These are phyloP conservation scores for Bruchidius siliquastri DNA, from an alignment of 2,888 invertebrate species.

Conservation along the genomic window DNA sequence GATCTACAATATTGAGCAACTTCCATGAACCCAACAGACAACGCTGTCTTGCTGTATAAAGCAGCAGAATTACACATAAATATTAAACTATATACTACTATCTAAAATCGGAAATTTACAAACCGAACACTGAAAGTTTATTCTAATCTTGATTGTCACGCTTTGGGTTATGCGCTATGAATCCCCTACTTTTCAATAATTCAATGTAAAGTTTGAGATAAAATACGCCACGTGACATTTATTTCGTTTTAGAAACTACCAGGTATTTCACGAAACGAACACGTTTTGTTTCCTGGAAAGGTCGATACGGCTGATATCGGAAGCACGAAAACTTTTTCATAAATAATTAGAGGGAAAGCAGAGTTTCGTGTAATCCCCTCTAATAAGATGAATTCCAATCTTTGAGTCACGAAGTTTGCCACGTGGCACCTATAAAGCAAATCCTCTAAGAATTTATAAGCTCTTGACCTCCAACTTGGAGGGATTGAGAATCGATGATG, in stretches of 20 bases:
- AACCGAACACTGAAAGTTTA: conserved; percentile 6
- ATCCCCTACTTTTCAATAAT: conserved; percentile 12
- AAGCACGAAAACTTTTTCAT: conserved; percentile 15
- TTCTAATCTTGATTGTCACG: conserved; percentile 12
- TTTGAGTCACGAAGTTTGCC: conserved; percentile 1
- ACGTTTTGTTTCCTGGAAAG: conserved; percentile 1
- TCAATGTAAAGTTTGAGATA: conserved; percentile 10
- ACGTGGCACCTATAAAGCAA: background rate
- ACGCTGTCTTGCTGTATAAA: background rate
- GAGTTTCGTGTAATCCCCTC: background rate
- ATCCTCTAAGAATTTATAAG: too few relatives aligned
- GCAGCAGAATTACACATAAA: conserved; percentile 1
- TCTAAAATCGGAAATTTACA: conserved; percentile 7
- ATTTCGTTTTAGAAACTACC: background rate
- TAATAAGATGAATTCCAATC: conserved; percentile 1
- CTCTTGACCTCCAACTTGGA: too few relatives aligned
- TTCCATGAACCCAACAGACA: background rate
- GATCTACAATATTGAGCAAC: background rate
- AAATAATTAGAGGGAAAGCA: conserved; percentile 12
- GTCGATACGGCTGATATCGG: background rate
- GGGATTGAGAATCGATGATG: too few relatives aligned
- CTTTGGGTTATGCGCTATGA: conserved; percentile 6
- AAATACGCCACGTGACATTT: conserved; percentile 10
- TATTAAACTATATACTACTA: background rate
- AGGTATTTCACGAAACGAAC: background rate